Base-by-base conservation (phyloP, 1,140 invertebrate species). In the Drosophila murphyi region DNA sequence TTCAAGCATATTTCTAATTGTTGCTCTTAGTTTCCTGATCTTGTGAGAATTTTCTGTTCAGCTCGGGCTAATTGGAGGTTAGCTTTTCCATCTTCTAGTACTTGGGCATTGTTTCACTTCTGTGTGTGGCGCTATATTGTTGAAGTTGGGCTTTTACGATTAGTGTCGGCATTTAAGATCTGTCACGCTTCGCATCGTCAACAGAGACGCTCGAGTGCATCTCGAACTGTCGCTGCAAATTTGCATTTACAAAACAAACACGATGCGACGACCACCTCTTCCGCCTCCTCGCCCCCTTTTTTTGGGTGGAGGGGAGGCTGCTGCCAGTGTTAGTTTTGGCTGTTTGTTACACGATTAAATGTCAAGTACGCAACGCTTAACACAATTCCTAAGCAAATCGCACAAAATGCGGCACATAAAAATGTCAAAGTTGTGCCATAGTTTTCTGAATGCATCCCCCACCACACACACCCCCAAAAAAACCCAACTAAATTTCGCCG, bases 341-440 rank as follows among this genome's bases (percentile, higher is more conserved):
- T 88, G 83, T 82, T 87, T 87, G 80, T 67, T 72, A 88, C 83
- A 88, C 83, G 83, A 89, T 88, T 85, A 85, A 89, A 80, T 89
- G 83, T 88, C 83, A 88, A 88, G 81, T 80, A 83, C 73, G 83
- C 85, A 72, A 67, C 68, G 83, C 80, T 80, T 78, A 83, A 71
- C 80, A 89, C 85, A 88, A 83, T 89, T 89, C 67, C 85, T 80
- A 85, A 89, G 80, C 77, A 83, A 88, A 89, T 89, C 85, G 85
- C 83, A 83, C 72, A 78, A 70, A 77, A 80, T 48, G 82, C 70
- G 55, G 63, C 79, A 55, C 73, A 87, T 83, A 87, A 87, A 87
- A 87, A 88, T 87, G 83, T 87, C 83, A 88, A 87, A 87, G 80
- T 83, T 88, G 72, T 73, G 57, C 72, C 41, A 60, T 73, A 63